Conservation (phyloP, 2,888 invertebrate species). For the Phragmatobia fuliginosa region DNA sequence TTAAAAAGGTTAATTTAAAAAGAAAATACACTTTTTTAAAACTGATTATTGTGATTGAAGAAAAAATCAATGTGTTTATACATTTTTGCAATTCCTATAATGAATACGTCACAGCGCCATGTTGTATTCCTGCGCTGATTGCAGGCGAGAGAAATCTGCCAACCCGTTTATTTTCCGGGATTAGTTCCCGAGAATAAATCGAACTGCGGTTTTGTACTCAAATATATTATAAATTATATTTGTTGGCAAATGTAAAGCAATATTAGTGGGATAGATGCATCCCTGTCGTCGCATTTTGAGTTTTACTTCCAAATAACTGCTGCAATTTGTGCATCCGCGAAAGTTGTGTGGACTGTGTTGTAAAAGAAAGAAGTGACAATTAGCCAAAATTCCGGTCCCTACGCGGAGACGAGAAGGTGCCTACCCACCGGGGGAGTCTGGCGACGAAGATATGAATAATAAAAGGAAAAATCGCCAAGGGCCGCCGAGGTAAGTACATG, state of each 20-base stretch:
- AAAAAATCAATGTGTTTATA: constrained; percentile 60
- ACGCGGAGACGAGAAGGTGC: constrained; percentile 93
- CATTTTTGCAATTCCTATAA: constrained; percentile 82
- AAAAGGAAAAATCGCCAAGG: constrained; percentile 95
- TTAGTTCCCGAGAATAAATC: constrained; percentile 83
- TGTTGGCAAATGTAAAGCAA: constrained; percentile 84
- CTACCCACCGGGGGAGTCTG: constrained; percentile 90
- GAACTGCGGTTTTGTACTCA: constrained; percentile 85
- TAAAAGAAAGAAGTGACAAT: constrained; percentile 86
- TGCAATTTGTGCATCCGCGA: constrained; percentile 87
- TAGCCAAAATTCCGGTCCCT: constrained; percentile 94
- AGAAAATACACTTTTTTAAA: constrained; percentile 67
- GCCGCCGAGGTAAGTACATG: constrained; percentile 89
- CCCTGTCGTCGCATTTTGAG: constrained; percentile 82
- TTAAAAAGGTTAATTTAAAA: constrained; percentile 67
- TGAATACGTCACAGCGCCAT: constrained; percentile 87
- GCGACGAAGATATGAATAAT: constrained; percentile 90
- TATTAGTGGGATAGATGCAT: constrained; percentile 83
- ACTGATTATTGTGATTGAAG: constrained; percentile 57
- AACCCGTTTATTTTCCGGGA: constrained; percentile 86
- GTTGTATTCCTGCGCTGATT: constrained; percentile 87
- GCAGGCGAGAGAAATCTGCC: constrained; percentile 87
- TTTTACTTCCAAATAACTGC: constrained; percentile 84
- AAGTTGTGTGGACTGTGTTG: constrained; percentile 87
- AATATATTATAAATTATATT: constrained; percentile 85